A percentile compares a stretch with the other conserved stretches of the same genome.
Evolutionary conservation across 2,888 invertebrate genomes (phyloP).

Genomic region (Caenorhabditis japonica): DNA sequence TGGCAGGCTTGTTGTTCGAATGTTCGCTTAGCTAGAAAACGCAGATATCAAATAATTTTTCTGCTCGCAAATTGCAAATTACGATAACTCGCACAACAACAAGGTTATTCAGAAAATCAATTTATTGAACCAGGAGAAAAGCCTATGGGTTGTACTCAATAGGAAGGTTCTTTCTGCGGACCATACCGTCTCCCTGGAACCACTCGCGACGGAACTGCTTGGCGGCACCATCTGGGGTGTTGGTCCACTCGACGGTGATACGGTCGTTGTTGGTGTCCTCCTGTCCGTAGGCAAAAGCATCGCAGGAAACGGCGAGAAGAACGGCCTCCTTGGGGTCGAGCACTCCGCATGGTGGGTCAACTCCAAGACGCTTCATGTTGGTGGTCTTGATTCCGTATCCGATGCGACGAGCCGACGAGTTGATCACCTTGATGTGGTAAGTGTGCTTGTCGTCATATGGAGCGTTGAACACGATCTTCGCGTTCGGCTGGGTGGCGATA

Average conservation of each 20-base stretch:
- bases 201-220: constrained; percentile 69
- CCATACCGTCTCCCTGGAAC: constrained; percentile 71
- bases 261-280: constrained; percentile 70
- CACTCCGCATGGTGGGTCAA: constrained; percentile 71
- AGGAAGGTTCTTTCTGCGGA: constrained; percentile 65
- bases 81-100: too few relatives aligned
- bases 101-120: too few relatives aligned
- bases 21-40: too few relatives aligned
- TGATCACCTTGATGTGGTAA: constrained; percentile 63
- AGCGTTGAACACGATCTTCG: constrained; percentile 72
- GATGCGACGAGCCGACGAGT: constrained; percentile 64
- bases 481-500: constrained; percentile 63
- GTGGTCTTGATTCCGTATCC: constrained; percentile 74
- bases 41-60: too few relatives aligned
- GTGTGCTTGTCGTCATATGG: constrained; percentile 73
- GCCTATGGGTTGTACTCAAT: constrained; percentile 55
- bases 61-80: too few relatives aligned
- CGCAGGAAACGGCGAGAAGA: constrained; percentile 72
- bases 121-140: too few relatives aligned
- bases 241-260: constrained; percentile 70
- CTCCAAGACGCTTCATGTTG: constrained; percentile 70
- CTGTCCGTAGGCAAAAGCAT: constrained; percentile 67
- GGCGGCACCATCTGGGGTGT: constrained; percentile 66
- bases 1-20: too few relatives aligned
- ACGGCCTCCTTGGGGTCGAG: constrained; percentile 72